Conservation (phyloP, 2,797 vertebrate genomes). For the Amblyraja radiata region DNA sequence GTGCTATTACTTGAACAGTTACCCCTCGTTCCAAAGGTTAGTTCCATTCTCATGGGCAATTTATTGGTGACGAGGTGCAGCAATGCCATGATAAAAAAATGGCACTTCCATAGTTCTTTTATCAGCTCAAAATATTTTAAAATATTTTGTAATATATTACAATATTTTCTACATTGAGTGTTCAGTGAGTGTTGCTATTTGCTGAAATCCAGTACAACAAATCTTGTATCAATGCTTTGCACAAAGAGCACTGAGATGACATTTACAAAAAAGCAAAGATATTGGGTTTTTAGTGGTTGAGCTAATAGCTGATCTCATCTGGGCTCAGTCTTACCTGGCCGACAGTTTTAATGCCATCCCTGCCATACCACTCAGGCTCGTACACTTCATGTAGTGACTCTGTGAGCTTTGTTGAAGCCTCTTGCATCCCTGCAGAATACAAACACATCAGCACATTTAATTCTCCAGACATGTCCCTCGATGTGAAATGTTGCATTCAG, state of each 20-base stretch:
- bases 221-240: not conserved
- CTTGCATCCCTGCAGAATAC: constrained; percentile 76
- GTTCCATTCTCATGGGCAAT: too few relatives aligned
- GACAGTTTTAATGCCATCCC: constrained; percentile 84
- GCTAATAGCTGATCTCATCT: not conserved
- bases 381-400: constrained; percentile 96
- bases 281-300: not conserved
- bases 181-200: not conserved
- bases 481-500: not conserved
- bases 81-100: not conserved
- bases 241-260: not conserved
- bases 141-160: not conserved
- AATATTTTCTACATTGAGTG: not conserved
- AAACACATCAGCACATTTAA: not conserved
- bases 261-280: not conserved
- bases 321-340: constrained; percentile 71
- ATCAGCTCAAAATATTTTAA: not conserved
- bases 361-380: constrained; percentile 92
- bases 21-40: too few relatives aligned
- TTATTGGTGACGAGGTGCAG: too few relatives aligned
- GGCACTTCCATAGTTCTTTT: not conserved
- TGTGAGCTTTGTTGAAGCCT: constrained; percentile 90
- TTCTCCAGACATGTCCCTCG: not conserved
- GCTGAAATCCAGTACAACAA: not conserved
- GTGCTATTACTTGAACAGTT: too few relatives aligned